Base-by-base conservation (phyloP, 2,797 vertebrate genomes). In the Artibeus jamaicensis region DNA sequence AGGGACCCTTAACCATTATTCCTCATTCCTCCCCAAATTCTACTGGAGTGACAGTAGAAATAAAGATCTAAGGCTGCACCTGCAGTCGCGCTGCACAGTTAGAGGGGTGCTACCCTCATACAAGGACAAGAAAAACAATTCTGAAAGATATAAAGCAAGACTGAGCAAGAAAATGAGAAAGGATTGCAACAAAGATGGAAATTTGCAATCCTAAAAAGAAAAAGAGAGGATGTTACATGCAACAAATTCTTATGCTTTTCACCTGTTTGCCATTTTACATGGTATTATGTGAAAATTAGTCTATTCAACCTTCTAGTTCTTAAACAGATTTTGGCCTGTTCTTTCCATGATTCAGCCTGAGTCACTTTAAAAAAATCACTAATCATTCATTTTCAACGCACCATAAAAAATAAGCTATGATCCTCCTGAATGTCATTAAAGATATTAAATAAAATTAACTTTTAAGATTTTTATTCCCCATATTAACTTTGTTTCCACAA, bases 361-460 rank as follows among this genome's bases (percentile, higher is more conserved):
- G 3, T n/a, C 18, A 50, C n/a, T n/a, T 19, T 2, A 87, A 8
- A 2, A 3, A 74, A 76, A 88, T 77, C 32, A 89, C 22, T 53
- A 78, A 86, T 55, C 10, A n/a, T 37, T 90, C 21, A 86, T 90
- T 74, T 86, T 85, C 46, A 93, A 8, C 85, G 32, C 34, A 86
- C 3, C 29, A 29, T 26, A 22, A 44, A 21, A 46, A 34, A 76
- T 11, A 77, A 67, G 9, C 18, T n/a, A 48, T 77, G 26, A 53
- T 76, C 1, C 9, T 34, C 42, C 29, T 39, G 26, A 91, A 71
- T 46, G 70, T 65, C 44, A 87, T 32, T 91, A 83, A 91, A 77
- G 37, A 73, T 67, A 46, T 3, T 79, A 93, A 86, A 48, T 74
- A 86, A 95, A 81, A 71, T 82, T 82, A 86, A 93, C 59, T 86